Evolutionary conservation across 2,888 invertebrate genomes (phyloP), one percentile per base, ranked within the genome.

Genomic region (Meiosimyza platycephala): DNA sequence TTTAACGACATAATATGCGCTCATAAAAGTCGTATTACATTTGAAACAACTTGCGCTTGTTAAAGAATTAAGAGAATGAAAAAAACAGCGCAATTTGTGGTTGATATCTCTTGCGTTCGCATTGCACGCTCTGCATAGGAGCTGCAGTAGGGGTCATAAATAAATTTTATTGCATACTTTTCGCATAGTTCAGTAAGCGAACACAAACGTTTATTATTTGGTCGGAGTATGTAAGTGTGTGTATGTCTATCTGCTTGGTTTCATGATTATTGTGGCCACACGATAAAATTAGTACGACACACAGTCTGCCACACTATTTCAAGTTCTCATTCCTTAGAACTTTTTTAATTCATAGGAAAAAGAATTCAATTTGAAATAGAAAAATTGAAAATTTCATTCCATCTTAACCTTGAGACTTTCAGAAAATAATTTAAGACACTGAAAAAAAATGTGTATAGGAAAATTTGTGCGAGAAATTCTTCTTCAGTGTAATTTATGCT

Each of bases 91-190:
- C 22, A 22, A 9, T 40, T 40, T 40, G 40, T 40, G 9, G 40
- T 40, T 40, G 40, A 7, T 40, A 40, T 15, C 57, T 7, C n/a
- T 63, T 18, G 16, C 48, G 15, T 40, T 40, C 9, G 40, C 40
- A 40, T 9, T 18, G 9, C 47, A n/a, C 13, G 13, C 16, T 28
- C 16, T 28, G 57, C 28, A 40, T 28, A 63, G 22, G n/a, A 48
- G 54, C 47, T 28, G 47, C 40, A 70, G 52, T 63, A 57, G 62
- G 28, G 28, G 55, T 62, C 74, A 74, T 74, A 76, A 76, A 76
- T 76, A 69, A 51, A 63, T 67, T 72, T 76, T 71, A 76, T 73
- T 51, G 74, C 76, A 66, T 70, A 74, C 65, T 73, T 74, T 73
- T 74, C 73, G 74, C 72, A n/a, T 54, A 52, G 66, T 66, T n/a